Evolutionary conservation across 2,797 vertebrate genomes (phyloP).

Genomic region (Pelodytes ibericus): DNA sequence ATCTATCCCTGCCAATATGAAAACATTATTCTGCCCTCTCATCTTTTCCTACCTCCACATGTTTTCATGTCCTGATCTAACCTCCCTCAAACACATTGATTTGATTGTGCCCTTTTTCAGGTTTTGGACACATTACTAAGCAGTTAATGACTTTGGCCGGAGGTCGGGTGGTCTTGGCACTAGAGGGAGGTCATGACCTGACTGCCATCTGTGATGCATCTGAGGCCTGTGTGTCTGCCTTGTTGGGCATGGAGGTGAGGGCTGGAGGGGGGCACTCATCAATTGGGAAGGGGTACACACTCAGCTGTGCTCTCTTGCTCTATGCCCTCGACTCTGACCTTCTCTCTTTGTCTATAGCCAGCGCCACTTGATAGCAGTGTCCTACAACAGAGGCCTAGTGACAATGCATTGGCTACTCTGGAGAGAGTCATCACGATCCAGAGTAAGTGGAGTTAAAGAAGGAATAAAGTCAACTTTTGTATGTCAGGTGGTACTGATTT

Average conservation of each 20-base stretch:
- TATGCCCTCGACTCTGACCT: not conserved
- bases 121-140: conserved; percentile 92
- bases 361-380: conserved; percentile 81
- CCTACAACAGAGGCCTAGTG: conserved; percentile 85
- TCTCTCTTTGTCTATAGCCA: conserved; percentile 68
- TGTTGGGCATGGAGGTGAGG: conserved; percentile 87
- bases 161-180: conserved; percentile 89
- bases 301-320: not conserved
- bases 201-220: conserved; percentile 93
- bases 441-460: conserved; percentile 72
- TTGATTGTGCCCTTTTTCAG: conserved; percentile 63
- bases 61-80: not conserved
- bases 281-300: not conserved
- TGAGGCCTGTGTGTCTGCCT: conserved; percentile 86
- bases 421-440: conserved; percentile 95
- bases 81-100: not conserved
- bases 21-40: no score
- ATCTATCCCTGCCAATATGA: no score
- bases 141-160: conserved; percentile 92
- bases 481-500: no score
- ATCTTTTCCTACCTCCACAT: no score
- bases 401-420: conserved; percentile 86
- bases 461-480: no score
- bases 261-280: not conserved
- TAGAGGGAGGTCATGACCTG: conserved; percentile 92